A percentile compares a stretch with the other conserved stretches of the same genome.
Conservation (phyloP, 2,888 invertebrate species). For the Dromius quadrimaculatus region DNA sequence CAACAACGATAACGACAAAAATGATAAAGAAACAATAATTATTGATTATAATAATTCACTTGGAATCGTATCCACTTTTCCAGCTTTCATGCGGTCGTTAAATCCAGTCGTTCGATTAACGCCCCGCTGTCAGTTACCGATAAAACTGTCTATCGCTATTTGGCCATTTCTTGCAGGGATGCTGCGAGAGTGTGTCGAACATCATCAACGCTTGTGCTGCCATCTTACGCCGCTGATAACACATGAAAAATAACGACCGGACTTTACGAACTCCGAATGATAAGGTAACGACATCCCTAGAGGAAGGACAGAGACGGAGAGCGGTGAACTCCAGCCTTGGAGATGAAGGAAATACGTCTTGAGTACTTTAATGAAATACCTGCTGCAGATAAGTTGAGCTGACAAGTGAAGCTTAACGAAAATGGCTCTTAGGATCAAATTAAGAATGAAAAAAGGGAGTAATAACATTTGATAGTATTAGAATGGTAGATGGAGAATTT, state of each 20-base stretch:
- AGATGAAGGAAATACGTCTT: background rate
- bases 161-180: background rate
- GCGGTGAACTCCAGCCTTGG: too few relatives aligned
- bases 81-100: background rate
- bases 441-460: background rate
- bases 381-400: background rate
- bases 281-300: background rate
- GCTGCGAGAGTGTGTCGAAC: background rate
- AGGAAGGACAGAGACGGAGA: background rate
- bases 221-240: background rate
- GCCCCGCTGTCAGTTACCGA: background rate
- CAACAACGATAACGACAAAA: too few relatives aligned
- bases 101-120: conserved; percentile 1
- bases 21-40: too few relatives aligned
- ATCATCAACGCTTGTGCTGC: background rate
- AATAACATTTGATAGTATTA: too few relatives aligned
- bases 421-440: background rate
- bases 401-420: background rate
- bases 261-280: conserved; percentile 1
- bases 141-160: background rate
- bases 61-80: too few relatives aligned
- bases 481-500: too few relatives aligned
- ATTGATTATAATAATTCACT: too few relatives aligned
- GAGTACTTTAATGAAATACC: background rate
- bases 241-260: background rate